Evolutionary conservation across 2,888 invertebrate genomes (phyloP).

Genomic region (Odontocerum albicorne): DNA sequence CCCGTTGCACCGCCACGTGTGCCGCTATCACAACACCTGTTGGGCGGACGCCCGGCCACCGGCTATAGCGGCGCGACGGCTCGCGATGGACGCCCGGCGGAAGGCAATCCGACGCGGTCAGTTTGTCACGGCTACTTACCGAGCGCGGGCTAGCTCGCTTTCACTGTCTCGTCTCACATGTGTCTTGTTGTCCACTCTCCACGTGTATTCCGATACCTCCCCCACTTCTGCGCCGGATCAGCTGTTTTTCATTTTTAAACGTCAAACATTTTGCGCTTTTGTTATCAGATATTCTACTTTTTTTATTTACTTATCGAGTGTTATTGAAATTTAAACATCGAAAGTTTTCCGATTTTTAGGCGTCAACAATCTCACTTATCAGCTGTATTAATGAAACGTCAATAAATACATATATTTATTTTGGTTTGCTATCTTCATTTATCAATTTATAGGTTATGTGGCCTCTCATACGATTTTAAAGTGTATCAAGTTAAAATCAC

Average conservation of each 20-base stretch:
- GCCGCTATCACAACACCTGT: conserved; percentile 12
- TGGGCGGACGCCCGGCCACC: conserved; percentile 12
- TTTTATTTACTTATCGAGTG: too few relatives aligned
- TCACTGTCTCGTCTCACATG: conserved; percentile 1
- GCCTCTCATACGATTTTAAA: too few relatives aligned
- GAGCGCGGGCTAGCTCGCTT: conserved; percentile 18
- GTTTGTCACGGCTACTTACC: conserved; percentile 22
- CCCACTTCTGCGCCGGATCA: conserved; percentile 12
- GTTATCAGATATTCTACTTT: too few relatives aligned
- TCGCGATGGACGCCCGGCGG: conserved; percentile 11
- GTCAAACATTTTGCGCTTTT: too few relatives aligned
- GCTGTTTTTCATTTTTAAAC: conserved; percentile 15
- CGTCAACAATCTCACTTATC: too few relatives aligned
- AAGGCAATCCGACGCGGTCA: conserved; percentile 16
- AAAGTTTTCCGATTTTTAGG: too few relatives aligned
- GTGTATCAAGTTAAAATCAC: too few relatives aligned
- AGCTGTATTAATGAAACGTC: too few relatives aligned
- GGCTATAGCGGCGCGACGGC: conserved; percentile 15
- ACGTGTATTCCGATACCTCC: conserved; percentile 18
- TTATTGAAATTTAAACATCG: too few relatives aligned
- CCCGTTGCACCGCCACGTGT: conserved; percentile 8
- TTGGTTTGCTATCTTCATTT: too few relatives aligned
- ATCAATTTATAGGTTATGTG: too few relatives aligned
- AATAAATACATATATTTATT: too few relatives aligned
- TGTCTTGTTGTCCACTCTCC: conserved; percentile 18